Conservation (phyloP, 2,888 invertebrate species). For the Deilephila porcellus region DNA sequence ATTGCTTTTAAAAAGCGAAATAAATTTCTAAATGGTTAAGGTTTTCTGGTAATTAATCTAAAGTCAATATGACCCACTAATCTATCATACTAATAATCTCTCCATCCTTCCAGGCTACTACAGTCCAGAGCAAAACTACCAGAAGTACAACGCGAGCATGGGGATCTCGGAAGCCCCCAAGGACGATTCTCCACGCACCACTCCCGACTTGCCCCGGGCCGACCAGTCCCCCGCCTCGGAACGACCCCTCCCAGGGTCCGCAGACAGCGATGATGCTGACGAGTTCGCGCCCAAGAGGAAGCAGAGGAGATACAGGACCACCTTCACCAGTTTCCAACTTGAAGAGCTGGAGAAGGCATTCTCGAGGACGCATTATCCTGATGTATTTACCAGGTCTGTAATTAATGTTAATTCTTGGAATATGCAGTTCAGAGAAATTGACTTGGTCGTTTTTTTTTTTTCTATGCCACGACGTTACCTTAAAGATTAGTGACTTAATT, state of each 20-base stretch:
- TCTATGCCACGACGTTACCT: no score
- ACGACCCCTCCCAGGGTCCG: constrained; percentile 83
- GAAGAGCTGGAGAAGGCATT: constrained; percentile 99
- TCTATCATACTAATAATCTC: not conserved
- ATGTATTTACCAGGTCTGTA: constrained; percentile 96
- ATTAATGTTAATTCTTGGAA: not conserved
- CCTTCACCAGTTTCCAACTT: constrained; percentile 96
- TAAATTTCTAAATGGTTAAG: no score
- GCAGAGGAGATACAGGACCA: constrained; percentile 96
- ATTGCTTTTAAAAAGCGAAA: no score
- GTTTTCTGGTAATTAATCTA: no score
- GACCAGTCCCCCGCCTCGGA: constrained; percentile 78
- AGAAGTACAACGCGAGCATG: constrained; percentile 69
- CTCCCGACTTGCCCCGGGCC: constrained; percentile 71
- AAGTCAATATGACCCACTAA: not conserved
- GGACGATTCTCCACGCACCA: constrained; percentile 76
- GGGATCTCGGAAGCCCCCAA: constrained; percentile 71
- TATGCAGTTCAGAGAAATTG: no score
- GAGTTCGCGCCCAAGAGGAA: constrained; percentile 95
- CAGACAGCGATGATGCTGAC: constrained; percentile 88
- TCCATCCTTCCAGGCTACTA: constrained; percentile 71
- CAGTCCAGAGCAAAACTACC: constrained; percentile 62
- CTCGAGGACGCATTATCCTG: constrained; percentile 98
- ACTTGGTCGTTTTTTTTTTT: no score
- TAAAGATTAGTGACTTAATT: no score